Evolutionary conservation across 2,113 vertebrate species (phyloP).

Genomic region (Stigmatopora nigra): DNA sequence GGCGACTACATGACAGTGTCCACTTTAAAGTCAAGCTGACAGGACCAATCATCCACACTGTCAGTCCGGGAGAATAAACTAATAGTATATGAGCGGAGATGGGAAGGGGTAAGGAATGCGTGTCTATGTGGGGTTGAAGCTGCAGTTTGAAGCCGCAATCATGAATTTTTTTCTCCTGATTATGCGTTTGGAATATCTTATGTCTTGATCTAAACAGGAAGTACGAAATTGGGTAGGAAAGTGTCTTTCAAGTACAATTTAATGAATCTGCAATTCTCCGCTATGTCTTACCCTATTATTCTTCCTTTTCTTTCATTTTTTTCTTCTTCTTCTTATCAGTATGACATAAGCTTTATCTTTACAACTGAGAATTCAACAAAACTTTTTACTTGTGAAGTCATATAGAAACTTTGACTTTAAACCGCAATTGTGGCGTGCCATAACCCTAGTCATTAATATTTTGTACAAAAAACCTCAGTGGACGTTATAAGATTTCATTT

Average conservation of each 20-base stretch:
- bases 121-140: neutral
- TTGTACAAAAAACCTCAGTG: neutral
- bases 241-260: constrained; percentile 8
- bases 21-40: constrained; percentile 58
- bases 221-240: constrained; percentile 18
- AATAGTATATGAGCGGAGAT: constrained; percentile 16
- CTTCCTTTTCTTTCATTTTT: neutral
- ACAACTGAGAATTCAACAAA: neutral
- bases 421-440: neutral
- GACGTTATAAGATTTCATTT: neutral
- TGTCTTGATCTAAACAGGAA: neutral
- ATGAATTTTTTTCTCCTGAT: constrained; percentile 9
- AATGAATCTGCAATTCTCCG: neutral
- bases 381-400: neutral
- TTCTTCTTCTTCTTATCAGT: neutral
- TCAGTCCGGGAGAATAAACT: constrained; percentile 45
- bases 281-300: neutral
- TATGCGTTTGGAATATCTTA: constrained; percentile 13
- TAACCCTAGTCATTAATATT: neutral
- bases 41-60: constrained; percentile 52
- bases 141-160: neutral
- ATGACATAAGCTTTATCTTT: neutral
- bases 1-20: constrained; percentile 42
- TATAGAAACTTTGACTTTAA: neutral
- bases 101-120: constrained; percentile 31